Evolutionary conservation across 2,797 vertebrate species (phyloP), one percentile per base, ranked within the genome.

Genomic region (Tragelaphus oryx): DNA sequence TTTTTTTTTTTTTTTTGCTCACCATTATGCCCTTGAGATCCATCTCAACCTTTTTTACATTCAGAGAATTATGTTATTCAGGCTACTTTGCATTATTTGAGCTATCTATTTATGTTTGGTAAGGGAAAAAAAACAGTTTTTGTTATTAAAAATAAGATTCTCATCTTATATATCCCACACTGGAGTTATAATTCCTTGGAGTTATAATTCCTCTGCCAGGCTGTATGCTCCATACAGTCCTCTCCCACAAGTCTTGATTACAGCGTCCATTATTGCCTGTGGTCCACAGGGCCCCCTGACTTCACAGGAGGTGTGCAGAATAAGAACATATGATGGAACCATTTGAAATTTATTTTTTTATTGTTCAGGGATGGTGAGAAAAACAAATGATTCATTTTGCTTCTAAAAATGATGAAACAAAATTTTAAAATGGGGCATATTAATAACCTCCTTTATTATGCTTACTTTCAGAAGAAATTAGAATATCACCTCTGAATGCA

Each of bases 311-410:
- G 2, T 11, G 8, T 62, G 22, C 2, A 44, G 46, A 78, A 84
- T 33, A 81, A 89, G 41, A n/a, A 46, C 41, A 4, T 55, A n/a
- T 4, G 46, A 26, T 16, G 44, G 82, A 65, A 60, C 16, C 11
- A 37, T 37, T 60, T 41, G 76, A 84, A 65, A 22, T 28, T 76
- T 65, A 50, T 62, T 71, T 46, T 68, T 81, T 52, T 41, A 84
- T 82, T 84, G 46, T 80, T 89, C 41, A 74, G 82, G 44, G 65
- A 55, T 33, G 44, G 16, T 50, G 41, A 94, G 86, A 94, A 93
- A 95, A 94, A 89, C 48, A 55, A 94, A 94, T 89, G 91, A 94
- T 65, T 95, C 80, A 14, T 88, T 85, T 92, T 65, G 57, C 86
- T 94, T 84, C 95, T 88, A 89, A 71, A 41, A 24, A 41, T 41